These are phyloP conservation scores for Cynodonichthys magdalenae DNA, from an alignment of 2,797 vertebrate genomes.

Conservation along the genomic window DNA sequence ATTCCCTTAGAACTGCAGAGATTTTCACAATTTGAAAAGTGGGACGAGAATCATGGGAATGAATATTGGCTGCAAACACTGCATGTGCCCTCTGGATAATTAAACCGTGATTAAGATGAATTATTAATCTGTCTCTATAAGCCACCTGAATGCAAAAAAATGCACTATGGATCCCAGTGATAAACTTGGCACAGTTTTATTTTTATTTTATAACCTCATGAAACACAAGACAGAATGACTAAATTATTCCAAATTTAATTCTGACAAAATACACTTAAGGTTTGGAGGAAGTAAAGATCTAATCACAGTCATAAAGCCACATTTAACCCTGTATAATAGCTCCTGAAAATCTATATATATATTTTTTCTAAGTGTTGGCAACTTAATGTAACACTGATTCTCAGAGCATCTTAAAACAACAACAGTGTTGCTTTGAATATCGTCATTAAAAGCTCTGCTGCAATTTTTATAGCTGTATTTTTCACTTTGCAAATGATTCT, in stretches of 20 bases:
- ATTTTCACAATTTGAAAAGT: slow-evolving; percentile 47
- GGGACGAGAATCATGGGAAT: slow-evolving; percentile 51
- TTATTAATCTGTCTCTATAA: slow-evolving; percentile 45
- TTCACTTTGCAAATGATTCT: no score
- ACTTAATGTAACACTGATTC: no score
- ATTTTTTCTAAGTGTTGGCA: background rate
- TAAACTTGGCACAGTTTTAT: background rate
- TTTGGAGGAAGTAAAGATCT: background rate
- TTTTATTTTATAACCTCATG: background rate
- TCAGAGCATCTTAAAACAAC: no score
- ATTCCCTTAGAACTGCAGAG: slow-evolving; percentile 24
- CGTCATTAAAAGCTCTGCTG: no score
- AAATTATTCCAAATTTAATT: background rate
- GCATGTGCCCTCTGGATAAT: slow-evolving; percentile 61
- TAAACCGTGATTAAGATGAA: slow-evolving; percentile 54
- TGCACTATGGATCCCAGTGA: background rate
- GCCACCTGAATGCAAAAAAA: slow-evolving; percentile 42
- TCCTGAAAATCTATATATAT: background rate
- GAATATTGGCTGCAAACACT: slow-evolving; percentile 43
- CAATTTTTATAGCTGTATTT: no score
- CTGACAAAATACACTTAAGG: background rate
- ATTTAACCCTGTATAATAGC: background rate
- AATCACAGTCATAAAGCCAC: background rate
- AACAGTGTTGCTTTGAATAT: no score
- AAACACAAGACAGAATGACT: slow-evolving; percentile 11